Evolutionary conservation across 2,797 vertebrate genomes (phyloP), one percentile per base, ranked within the genome.

Genomic region (Sebastes miniatus): DNA sequence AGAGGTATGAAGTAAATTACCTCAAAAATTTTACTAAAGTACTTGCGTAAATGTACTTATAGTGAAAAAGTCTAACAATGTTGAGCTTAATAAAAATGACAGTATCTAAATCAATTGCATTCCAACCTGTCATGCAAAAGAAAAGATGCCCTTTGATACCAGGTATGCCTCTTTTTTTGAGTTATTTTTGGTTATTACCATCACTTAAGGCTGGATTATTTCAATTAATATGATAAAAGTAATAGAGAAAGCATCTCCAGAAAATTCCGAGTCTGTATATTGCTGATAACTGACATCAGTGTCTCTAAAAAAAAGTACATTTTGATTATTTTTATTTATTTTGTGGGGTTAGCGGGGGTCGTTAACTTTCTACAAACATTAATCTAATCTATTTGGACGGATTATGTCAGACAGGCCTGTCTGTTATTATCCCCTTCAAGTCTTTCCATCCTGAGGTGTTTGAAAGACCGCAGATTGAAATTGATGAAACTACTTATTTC

Each of bases 401-500:
- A 69, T 78, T 47, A 25, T 71, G 36, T 81, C 50, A 73, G 24
- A 70, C 68, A 59, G 64, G 31, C 50, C 65, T 69, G 39, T 77
- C 36, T 85, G 74, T 79, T 79, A 52, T 77, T 25, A 67, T 66
- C 64, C 72, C 12, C 13, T 68, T 43, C 63, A 66, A 73, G 24
- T 85, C 39, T 83, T 87, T 81, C 27, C 52, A 57, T 43, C 34
- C n/a, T 69, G 50, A 81, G 68, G 73, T 73, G 69, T 84, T 86
- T 73, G 67, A 81, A 52, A 79, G 75, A 34, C 57, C 4, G 2
- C 80, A 78, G 79, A 78, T 78, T 73, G 72, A 74, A 84, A 83
- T 69, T 67, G 73, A 86, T 75, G 36, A 78, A 80, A 80, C 22
- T 76, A 70, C 92, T 92, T 87, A 90, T 88, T 91, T 89, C 77